Base-by-base conservation (phyloP, 1,140 invertebrate species). In the Philotrypesis tridentata region DNA sequence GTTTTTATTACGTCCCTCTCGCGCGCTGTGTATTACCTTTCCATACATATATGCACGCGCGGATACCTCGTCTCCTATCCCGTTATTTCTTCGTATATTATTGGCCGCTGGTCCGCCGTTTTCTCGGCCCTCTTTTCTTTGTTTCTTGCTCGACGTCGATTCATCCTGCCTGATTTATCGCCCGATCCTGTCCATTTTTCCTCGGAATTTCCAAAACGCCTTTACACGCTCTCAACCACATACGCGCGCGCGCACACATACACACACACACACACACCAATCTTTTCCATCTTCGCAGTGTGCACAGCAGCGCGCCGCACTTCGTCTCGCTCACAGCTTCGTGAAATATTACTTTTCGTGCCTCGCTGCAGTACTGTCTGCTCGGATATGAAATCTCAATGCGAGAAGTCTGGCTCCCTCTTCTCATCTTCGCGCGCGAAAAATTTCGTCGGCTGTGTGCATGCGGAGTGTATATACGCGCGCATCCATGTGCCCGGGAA, bases 81-180 rank as follows among this genome's bases (percentile, higher is more conserved):
- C 14, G 2, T 37, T 70, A n/a, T 55, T 55, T 37, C 67, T 37
- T 70, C 67, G n/a, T 33, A n/a, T n/a, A n/a, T n/a, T n/a, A n/a
- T n/a, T n/a, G n/a, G n/a, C n/a, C 29, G 12, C 12, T 2, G 40
- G 8, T 55, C 9, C 33, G 48, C 48, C 17, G 21, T n/a, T 37
- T 70, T 33, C 31, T 70, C 21, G 17, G 27, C 67, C n/a, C 17
- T n/a, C n/a, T n/a, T 55, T 70, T 17, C 31, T 70, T 29, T 31
- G 29, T 70, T 70, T 70, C 67, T 9, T 2, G 12, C 7, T 31
- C 70, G 37, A 43, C 23, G 37, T 43, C 40, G 70, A 72, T 72
- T 72, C 70, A 43, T 48, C n/a, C 70, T 43, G n/a, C 48, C 12
- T 72, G 70, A 72, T 72, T 72, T 72, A 72, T 72, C 40, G 25